Evolutionary conservation across 1,140 invertebrate genomes (phyloP).

Genomic region (Zaprionus vittiger): DNA sequence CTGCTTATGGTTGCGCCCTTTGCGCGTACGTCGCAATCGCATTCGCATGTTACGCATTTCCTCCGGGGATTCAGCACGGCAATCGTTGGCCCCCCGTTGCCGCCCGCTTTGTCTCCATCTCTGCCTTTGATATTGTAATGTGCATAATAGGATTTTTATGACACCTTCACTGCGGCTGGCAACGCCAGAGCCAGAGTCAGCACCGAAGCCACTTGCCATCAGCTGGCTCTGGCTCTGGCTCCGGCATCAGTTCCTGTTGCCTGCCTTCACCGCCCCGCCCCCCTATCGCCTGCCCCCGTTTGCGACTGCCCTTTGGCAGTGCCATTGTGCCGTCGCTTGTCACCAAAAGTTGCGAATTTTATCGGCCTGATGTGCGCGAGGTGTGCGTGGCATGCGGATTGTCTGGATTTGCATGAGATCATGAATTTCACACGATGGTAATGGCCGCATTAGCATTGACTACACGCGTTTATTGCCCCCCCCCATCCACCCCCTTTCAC

Average conservation of each 20-base stretch:
- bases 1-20: constrained; percentile 35
- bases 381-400: constrained; percentile 57
- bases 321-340: constrained; percentile 48
- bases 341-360: constrained; percentile 80
- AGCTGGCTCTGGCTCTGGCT: constrained; percentile 26
- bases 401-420: constrained; percentile 75
- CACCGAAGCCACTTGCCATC: constrained; percentile 21
- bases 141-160: constrained; percentile 81
- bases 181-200: constrained; percentile 44
- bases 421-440: constrained; percentile 76
- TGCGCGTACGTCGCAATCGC: constrained; percentile 36
- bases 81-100: constrained; percentile 34
- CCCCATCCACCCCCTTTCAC: not conserved
- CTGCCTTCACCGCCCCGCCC: not conserved
- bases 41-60: constrained; percentile 59
- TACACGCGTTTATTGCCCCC: constrained; percentile 69
- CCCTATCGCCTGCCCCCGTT: not conserved
- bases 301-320: not conserved
- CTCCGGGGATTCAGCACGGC: constrained; percentile 65
- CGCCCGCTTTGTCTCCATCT: not conserved
- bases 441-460: constrained; percentile 78
- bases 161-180: constrained; percentile 58
- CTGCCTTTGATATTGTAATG: constrained; percentile 77
- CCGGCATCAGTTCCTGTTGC: constrained; percentile 23
- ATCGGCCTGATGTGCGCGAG: constrained; percentile 60